Evolutionary conservation across 2,797 vertebrate species (phyloP).

Genomic region (Champsocephalus gunnari): DNA sequence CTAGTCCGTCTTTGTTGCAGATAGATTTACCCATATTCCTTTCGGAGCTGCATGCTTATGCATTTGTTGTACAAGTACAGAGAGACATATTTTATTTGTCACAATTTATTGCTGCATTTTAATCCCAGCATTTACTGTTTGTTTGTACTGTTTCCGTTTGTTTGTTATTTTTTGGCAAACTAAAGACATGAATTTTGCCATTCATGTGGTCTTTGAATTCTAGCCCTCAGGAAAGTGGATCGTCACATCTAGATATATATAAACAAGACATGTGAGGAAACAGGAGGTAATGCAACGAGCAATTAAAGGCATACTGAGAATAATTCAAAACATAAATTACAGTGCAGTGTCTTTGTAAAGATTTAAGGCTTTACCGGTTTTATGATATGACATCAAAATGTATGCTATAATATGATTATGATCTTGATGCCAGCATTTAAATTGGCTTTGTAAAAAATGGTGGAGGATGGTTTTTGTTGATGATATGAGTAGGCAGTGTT

Average conservation of each 20-base stretch:
- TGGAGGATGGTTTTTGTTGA: slow-evolving; percentile 48
- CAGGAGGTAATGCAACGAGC: slow-evolving; percentile 35
- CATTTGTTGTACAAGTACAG: background rate
- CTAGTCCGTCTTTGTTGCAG: background rate
- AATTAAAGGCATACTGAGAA: slow-evolving; percentile 46
- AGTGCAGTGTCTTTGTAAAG: slow-evolving; percentile 30
- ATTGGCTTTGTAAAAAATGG: slow-evolving; percentile 41
- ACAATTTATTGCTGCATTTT: slow-evolving; percentile 18
- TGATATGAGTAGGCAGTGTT: slow-evolving; percentile 62
- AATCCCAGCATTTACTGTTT: background rate
- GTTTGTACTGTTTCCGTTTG: no score
- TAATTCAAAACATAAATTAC: slow-evolving; percentile 36
- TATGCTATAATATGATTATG: slow-evolving; percentile 56
- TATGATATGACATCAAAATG: slow-evolving; percentile 41
- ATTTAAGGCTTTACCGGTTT: slow-evolving; percentile 41
- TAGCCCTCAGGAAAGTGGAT: slow-evolving; percentile 39
- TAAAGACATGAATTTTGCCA: slow-evolving; percentile 28
- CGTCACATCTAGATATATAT: slow-evolving; percentile 8
- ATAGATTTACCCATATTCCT: background rate
- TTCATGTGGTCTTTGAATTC: slow-evolving; percentile 8
- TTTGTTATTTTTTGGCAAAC: background rate
- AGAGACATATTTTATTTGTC: slow-evolving; percentile 5
- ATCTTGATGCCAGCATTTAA: slow-evolving; percentile 56
- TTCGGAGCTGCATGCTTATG: background rate
- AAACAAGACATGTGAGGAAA: slow-evolving; percentile 1